Percentiles rank a stretch among this genome's conserved stretches.
These are phyloP conservation scores for Pachyuromys duprasi DNA, from an alignment of 2,797 vertebrate genomes.

Conservation along the genomic window DNA sequence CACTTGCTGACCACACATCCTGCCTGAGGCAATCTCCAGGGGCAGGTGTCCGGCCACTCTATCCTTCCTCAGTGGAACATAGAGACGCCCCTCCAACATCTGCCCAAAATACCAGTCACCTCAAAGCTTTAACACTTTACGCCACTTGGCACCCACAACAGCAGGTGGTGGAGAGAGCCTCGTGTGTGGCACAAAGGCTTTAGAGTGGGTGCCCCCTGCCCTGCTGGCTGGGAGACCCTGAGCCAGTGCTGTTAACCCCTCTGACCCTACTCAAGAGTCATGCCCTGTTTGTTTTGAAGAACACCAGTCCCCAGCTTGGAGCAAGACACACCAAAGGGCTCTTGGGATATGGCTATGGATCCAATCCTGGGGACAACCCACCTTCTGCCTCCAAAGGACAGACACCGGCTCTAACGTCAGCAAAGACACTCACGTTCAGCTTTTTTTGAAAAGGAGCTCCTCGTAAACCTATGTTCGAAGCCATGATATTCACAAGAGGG, in stretches of 20 bases:
- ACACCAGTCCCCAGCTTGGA: neutral
- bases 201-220: neutral
- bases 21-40: neutral
- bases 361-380: neutral
- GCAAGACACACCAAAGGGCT: neutral
- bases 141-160: no score
- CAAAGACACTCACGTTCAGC: neutral
- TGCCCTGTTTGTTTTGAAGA: neutral
- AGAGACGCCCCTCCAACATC: neutral
- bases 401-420: no score
- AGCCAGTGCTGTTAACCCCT: neutral
- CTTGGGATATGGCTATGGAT: neutral
- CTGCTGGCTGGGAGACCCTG: neutral
- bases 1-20: neutral
- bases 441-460: neutral
- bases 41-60: neutral
- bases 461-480: neutral
- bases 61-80: rapidly evolving
- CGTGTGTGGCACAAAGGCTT: neutral
- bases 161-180: neutral
- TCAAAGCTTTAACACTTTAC: neutral
- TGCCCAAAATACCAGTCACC: neutral
- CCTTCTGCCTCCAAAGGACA: neutral
- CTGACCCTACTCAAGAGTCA: neutral
- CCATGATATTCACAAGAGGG: neutral